These are phyloP conservation scores for Sipunculus nudus DNA, from an alignment of 2,888 invertebrate species.

Conservation along the genomic window DNA sequence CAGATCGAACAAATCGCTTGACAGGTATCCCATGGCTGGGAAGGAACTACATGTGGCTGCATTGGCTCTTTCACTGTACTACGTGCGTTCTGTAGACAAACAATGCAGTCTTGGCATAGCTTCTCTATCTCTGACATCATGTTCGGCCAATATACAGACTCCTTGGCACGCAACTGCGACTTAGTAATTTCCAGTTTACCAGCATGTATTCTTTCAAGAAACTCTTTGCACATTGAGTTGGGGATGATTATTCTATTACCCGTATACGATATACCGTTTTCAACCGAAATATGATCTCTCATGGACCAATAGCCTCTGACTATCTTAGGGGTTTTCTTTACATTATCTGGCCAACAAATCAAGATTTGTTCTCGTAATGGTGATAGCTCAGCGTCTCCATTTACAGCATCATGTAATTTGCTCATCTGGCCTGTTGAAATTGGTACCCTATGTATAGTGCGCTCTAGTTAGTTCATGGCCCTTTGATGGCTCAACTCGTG, in stretches of 20 bases:
- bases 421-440: not conserved
- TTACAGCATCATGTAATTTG: slow-evolving; percentile 3
- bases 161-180: slow-evolving; percentile 15
- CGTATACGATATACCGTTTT: slow-evolving; percentile 25
- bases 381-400: slow-evolving; percentile 12
- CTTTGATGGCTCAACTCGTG: slow-evolving; percentile 20
- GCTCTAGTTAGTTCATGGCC: no score
- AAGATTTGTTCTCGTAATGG: slow-evolving; percentile 13
- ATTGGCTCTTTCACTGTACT: slow-evolving; percentile 15
- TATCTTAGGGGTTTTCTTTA: slow-evolving; percentile 10
- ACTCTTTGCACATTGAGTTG: slow-evolving; percentile 1
- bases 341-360: no score
- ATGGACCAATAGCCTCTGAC: slow-evolving; percentile 21
- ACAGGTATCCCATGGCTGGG: slow-evolving; percentile 20
- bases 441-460: slow-evolving; percentile 10
- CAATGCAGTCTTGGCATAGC: not conserved
- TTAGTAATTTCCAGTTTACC: slow-evolving; percentile 21
- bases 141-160: slow-evolving; percentile 24
- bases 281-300: slow-evolving; percentile 21
- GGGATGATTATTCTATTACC: slow-evolving; percentile 23
- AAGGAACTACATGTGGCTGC: slow-evolving; percentile 12
- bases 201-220: slow-evolving; percentile 21
- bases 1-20: slow-evolving; percentile 24
- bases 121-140: slow-evolving; percentile 28
- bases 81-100: slow-evolving; percentile 12